phyloP scores from a whole-genome alignment of 2,888 invertebrate species.

The Diaphora mendica region DNA sequence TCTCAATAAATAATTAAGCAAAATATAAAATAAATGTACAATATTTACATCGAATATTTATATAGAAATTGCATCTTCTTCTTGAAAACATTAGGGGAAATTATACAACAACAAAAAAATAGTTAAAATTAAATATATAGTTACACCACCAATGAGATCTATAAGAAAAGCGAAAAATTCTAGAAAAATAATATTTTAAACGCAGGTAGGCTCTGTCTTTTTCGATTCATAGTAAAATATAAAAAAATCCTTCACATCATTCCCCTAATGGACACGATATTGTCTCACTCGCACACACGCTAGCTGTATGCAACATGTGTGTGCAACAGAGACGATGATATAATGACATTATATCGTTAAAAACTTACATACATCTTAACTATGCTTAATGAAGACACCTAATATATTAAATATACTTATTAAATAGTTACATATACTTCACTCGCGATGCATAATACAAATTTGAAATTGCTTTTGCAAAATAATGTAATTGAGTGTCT shows the following conservation, averaged over 20 bases:
- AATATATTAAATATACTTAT: constrained; percentile 84
- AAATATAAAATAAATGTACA: constrained; percentile 81
- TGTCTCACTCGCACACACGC: constrained; percentile 62
- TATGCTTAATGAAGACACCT: constrained; percentile 82
- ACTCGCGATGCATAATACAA: constrained; percentile 62
- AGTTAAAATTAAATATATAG: constrained; percentile 43
- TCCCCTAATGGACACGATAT: constrained; percentile 83
- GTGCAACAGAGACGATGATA: constrained; percentile 66
- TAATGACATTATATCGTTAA: constrained; percentile 80
- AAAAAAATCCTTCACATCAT: constrained; percentile 81
- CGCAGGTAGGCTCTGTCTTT: constrained; percentile 79
- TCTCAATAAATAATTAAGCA: constrained; percentile 82
- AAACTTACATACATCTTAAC: constrained; percentile 83
- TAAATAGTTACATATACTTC: constrained; percentile 76
- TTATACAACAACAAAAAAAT: constrained; percentile 42
- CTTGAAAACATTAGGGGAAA: constrained; percentile 56
- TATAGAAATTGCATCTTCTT: constrained; percentile 63
- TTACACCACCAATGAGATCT: constrained; percentile 67
- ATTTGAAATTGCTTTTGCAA: constrained; percentile 59
- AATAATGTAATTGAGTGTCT: constrained; percentile 46
- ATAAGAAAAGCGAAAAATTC: constrained; percentile 70
- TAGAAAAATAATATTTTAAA: constrained; percentile 72
- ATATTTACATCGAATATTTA: constrained; percentile 85
- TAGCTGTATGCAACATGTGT: constrained; percentile 23
- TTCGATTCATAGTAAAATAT: constrained; percentile 85